Evolutionary conservation across 2,888 invertebrate species (phyloP), one percentile per base, ranked within the genome.

Genomic region (Chloroclysta siterata): DNA sequence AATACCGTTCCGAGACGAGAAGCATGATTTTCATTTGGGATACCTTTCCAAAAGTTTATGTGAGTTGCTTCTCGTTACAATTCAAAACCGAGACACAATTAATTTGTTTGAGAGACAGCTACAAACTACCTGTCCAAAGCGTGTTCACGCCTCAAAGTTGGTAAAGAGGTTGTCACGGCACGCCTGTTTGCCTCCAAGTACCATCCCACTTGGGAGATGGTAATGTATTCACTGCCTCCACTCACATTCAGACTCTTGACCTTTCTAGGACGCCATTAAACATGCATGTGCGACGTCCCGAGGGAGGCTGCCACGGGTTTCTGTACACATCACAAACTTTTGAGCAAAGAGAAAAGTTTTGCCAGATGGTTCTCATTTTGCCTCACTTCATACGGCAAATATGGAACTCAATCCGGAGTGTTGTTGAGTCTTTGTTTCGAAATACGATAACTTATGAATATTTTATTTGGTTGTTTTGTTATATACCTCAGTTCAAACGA

Each of bases 51-150:
- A 85, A 90, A 90, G 80, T 90, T 89, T 85, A 82, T 86, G 87
- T 75, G 82, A 84, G 84, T 82, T 82, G 75, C 77, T 83, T 83
- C 83, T 85, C 82, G 85, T 88, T 85, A 85, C 88, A 75, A 81
- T 83, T 88, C 85, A 84, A 85, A 89, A 87, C 84, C 85, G 83
- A 89, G 87, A 85, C 86, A 87, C 86, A 89, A 90, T 90, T 91
- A 90, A 90, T 90, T 91, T 89, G 84, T 87, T 90, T 89, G 88
- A 87, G 85, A 87, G 91, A 89, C 88, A 89, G 88, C 84, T 86
- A 88, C 89, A 88, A 90, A 91, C 87, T 88, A 90, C 87, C 89
- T 90, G 88, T 86, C 87, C 82, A 78, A 81, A 78, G 77, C 77
- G 82, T 79, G 84, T 84, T 85, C 69, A 46, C 82, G 83, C 76